Evolutionary conservation across 2,113 vertebrate genomes (phyloP).

Genomic region (rat (Rattus norvegicus)): GRCr8 NC_086024.1:47643501-47644000

Average conservation of each 20-base stretch:
- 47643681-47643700: not conserved
- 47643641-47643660: not conserved
- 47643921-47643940: no score
- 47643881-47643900: not conserved
- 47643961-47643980: not conserved
- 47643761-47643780: not conserved
- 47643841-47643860: not conserved
- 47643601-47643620: no score
- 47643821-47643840: no score
- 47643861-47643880: not conserved
- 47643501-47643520: no score
- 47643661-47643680: not conserved
- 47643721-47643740: not conserved
- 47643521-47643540: not conserved
- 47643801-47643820: no score
- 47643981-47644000: not conserved
- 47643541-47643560: not conserved
- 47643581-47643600: not conserved
- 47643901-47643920: not conserved
- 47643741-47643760: not conserved
- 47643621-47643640: not conserved
- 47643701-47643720: not conserved
- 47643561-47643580: not conserved
- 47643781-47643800: not conserved
- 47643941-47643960: not conserved